phyloP scores from a whole-genome alignment of 2,888 invertebrate genomes.

The Apotomis turbidana region DNA sequence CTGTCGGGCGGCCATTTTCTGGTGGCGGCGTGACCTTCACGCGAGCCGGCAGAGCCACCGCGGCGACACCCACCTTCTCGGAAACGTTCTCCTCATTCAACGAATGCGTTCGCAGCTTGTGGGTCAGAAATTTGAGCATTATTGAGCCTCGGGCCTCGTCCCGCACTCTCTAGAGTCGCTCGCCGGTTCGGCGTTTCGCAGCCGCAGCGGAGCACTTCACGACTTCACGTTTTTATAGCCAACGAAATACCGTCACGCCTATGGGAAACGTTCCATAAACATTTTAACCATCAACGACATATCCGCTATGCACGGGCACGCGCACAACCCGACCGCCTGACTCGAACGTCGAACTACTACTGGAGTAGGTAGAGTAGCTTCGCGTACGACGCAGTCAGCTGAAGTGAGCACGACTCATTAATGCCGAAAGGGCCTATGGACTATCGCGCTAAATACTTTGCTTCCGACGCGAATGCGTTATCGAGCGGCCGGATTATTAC shows the following conservation, averaged over 20 bases:
- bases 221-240: conserved; percentile 27
- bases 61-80: conserved; percentile 87
- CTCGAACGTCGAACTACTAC: conserved; percentile 75
- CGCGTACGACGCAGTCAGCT: conserved; percentile 84
- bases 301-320: conserved; percentile 57
- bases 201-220: conserved; percentile 24
- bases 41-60: conserved; percentile 51
- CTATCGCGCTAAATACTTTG: conserved; percentile 63
- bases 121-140: conserved; percentile 94
- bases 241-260: conserved; percentile 55
- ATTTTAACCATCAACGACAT: conserved; percentile 71
- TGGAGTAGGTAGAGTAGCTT: conserved; percentile 75
- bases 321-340: conserved; percentile 62
- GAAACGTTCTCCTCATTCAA: conserved; percentile 91
- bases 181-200: conserved; percentile 43
- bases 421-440: conserved; percentile 71
- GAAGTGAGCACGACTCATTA: conserved; percentile 78
- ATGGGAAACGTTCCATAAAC: conserved; percentile 72
- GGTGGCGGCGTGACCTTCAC: conserved; percentile 77
- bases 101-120: conserved; percentile 93
- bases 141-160: conserved; percentile 78
- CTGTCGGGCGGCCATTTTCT: conserved; percentile 86
- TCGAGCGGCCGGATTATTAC: conserved; percentile 44
- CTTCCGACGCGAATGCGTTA: conserved; percentile 46
- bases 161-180: conserved; percentile 49